Conservation (phyloP, 2,888 invertebrate genomes). For the Criorhina ranunculi region DNA sequence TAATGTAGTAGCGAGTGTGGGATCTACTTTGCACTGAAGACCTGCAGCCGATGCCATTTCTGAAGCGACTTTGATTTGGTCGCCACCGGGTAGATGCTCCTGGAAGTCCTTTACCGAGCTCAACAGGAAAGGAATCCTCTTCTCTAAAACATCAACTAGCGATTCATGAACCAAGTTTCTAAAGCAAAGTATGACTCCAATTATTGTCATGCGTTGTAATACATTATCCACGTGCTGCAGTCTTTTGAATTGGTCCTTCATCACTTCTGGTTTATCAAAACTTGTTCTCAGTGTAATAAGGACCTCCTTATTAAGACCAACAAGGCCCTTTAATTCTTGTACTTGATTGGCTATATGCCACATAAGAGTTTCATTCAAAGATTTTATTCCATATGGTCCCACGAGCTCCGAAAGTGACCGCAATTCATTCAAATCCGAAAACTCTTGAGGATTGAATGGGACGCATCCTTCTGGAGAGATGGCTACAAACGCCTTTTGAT, state of each 20-base stretch:
- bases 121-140: constrained; percentile 97
- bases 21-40: constrained; percentile 96
- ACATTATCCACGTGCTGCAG: constrained; percentile 97
- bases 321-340: constrained; percentile 96
- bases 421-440: constrained; percentile 97
- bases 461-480: constrained; percentile 95
- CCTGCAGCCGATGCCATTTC: constrained; percentile 99
- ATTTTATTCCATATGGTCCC: constrained; percentile 99
- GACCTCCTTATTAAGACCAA: constrained; percentile 96
- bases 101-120: constrained; percentile 97
- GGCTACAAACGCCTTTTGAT: constrained; percentile 98
- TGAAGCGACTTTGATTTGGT: constrained; percentile 95
- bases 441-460: constrained; percentile 99
- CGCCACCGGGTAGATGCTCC: constrained; percentile 95
- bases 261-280: constrained; percentile 99
- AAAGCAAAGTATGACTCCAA: constrained; percentile 98
- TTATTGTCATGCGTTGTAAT: constrained; percentile 97
- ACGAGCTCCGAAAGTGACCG: constrained; percentile 97
- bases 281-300: constrained; percentile 95
- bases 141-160: constrained; percentile 95
- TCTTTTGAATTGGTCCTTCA: constrained; percentile 97
- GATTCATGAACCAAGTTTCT: constrained; percentile 97
- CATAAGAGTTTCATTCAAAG: constrained; percentile 97
- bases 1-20: constrained; percentile 95
- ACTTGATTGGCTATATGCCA: constrained; percentile 99